Evolutionary conservation across 2,113 vertebrate species (phyloP), one percentile per base, ranked within the genome.

Genomic region (Tympanuchus pallidicinctus): DNA sequence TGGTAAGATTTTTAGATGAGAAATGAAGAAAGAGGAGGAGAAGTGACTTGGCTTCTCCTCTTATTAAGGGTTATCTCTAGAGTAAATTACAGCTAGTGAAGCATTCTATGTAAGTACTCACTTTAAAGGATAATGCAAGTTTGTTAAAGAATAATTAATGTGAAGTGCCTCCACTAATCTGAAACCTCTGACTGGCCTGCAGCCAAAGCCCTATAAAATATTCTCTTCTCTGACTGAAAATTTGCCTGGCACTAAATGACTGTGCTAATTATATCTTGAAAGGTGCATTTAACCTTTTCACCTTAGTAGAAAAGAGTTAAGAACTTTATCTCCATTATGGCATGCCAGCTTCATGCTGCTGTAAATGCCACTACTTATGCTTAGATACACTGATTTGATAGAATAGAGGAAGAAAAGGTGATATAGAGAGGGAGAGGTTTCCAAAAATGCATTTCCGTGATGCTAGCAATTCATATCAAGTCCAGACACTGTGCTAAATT

Each of bases 191-290:
- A 43, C 82, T 36, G 75, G 66, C 77, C 42, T 66, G 56, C 71
- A 87, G 78, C 66, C 78, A 92, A 75, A 79, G 36, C 9, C 25
- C 36, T 59, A 43, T 87, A 79, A 93, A 89, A 67, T 22, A 67
- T 77, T 86, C 32, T 45, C 42, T 89, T 70, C 38, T 4, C 56
- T 22, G 54, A 82, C 54, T 54, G 72, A 56, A 84, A 89, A 85
- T 89, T 73, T 88, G 28, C 87, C 82, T 89, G 71, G 67, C 78
- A 77, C 69, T 76, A 63, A 93, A 66, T 43, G 59, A 12, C 70
- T 81, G 8, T 6, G 18, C 80, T 90, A 90, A 93, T 94, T 86
- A 84, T 61, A 69, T 81, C 76, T 75, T 88, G 65, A 90, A 92
- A 92, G 61, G 38, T 86, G 22, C 28, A 88, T 82, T 94, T 91